These are phyloP conservation scores for Tylochromis polylepis DNA, from an alignment of 2,113 vertebrate genomes.

Conservation along the genomic window DNA sequence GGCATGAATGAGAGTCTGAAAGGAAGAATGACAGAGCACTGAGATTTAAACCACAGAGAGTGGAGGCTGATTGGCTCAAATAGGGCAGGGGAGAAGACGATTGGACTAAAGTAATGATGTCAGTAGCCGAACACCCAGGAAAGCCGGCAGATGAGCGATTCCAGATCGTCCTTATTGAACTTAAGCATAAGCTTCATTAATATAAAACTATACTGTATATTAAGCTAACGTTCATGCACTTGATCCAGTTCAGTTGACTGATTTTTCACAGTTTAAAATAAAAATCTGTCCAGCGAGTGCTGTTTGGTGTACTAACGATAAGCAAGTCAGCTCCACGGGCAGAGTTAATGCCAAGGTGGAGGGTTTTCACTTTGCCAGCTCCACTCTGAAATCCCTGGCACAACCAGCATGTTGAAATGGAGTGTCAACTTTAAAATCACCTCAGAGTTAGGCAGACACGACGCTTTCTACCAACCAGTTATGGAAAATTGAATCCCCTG, in stretches of 20 bases:
- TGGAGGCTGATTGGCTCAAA: accelerated
- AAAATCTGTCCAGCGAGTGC: neutral
- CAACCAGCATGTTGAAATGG: neutral
- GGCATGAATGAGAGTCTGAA: neutral
- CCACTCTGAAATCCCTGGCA: neutral
- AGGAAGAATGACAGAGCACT: neutral
- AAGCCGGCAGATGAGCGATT: neutral
- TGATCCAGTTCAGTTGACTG: neutral
- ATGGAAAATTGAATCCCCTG: neutral
- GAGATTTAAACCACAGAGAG: neutral
- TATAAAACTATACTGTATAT: neutral
- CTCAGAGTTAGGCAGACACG: accelerated
- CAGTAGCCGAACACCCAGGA: accelerated
- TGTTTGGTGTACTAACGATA: neutral
- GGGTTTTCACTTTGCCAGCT: neutral
- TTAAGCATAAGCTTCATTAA: neutral
- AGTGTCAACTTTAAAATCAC: too few relatives aligned
- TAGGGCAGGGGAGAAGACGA: neutral
- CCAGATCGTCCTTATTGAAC: neutral
- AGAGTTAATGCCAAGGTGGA: neutral
- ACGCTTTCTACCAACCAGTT: neutral
- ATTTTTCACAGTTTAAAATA: neutral
- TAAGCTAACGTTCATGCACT: neutral
- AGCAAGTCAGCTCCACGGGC: neutral
- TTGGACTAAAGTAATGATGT: neutral